Percentiles rank a stretch among this genome's conserved stretches.
Evolutionary conservation across 2,888 invertebrate genomes (phyloP).

Genomic region (Caenorhabditis doughertyi): DNA sequence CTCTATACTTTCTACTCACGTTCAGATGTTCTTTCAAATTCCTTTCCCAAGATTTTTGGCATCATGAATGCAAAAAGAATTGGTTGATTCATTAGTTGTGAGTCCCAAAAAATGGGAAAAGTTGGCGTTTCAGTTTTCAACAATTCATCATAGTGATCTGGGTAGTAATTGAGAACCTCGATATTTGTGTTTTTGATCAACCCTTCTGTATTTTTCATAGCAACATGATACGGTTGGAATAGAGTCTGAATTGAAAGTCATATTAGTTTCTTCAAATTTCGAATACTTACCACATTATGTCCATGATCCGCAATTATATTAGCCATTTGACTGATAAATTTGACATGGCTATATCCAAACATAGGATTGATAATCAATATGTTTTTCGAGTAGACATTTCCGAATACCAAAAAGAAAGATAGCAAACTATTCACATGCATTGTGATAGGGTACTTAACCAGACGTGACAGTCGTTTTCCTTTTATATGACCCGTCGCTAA

Average conservation of each 20-base stretch:
- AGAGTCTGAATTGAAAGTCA: conserved; percentile 50
- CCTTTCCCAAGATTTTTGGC: conserved; percentile 1
- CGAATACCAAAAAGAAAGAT: neutral
- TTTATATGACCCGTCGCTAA: conserved; percentile 10
- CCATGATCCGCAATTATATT: conserved; percentile 48
- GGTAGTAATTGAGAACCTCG: conserved; percentile 43
- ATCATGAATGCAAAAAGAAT: conserved; percentile 31
- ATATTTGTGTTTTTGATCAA: conserved; percentile 38
- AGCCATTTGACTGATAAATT: conserved; percentile 48
- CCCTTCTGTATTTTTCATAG: conserved; percentile 33
- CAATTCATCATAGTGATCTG: conserved; percentile 42
- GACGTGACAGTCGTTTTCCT: conserved; percentile 2
- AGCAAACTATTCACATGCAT: conserved; percentile 46
- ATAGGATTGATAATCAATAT: conserved; percentile 56
- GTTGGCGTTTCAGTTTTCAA: conserved; percentile 15
- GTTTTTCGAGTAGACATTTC: conserved; percentile 9
- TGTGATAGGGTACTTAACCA: conserved; percentile 7
- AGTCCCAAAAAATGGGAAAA: conserved; percentile 54
- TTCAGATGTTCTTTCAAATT: conserved; percentile 20
- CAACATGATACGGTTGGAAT: conserved; percentile 36
- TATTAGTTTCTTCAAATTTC: neutral
- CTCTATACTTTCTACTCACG: too few relatives aligned
- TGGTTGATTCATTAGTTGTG: conserved; percentile 7
- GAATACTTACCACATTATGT: conserved; percentile 53
- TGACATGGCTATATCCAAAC: conserved; percentile 57